Conservation (phyloP, 1,140 invertebrate genomes). For the Drosophila grimshawi region DNA sequence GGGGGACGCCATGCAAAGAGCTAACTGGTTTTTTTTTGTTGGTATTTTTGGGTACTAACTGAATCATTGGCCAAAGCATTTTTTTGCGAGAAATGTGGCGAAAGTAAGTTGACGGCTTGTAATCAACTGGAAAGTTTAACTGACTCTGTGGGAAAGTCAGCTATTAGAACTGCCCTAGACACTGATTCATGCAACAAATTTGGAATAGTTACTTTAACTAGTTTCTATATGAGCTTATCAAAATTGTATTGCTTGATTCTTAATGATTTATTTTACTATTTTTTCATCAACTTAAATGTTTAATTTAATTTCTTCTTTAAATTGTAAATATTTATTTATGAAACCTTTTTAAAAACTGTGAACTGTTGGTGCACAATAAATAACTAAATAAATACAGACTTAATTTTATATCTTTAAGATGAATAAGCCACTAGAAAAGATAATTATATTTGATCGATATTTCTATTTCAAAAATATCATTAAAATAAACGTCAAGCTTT, state of each 20-base stretch:
- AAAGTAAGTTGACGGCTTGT: slow-evolving; percentile 56
- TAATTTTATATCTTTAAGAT: no score
- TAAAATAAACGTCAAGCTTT: no score
- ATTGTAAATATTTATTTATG: no score
- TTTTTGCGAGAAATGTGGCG: slow-evolving; percentile 63
- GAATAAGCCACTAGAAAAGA: no score
- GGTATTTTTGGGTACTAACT: slow-evolving; percentile 58
- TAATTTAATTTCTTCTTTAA: neutral
- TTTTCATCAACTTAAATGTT: neutral
- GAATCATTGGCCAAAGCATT: slow-evolving; percentile 70
- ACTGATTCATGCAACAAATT: slow-evolving; percentile 10
- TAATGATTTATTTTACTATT: no score
- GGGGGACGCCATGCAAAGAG: slow-evolving; percentile 13
- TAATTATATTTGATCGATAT: no score
- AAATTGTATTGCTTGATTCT: no score
- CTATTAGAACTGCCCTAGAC: neutral
- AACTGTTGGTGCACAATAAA: no score
- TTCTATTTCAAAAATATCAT: no score
- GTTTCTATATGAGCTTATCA: neutral
- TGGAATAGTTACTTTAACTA: neutral
- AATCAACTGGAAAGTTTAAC: slow-evolving; percentile 38
- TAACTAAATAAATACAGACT: no score
- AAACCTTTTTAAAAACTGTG: no score
- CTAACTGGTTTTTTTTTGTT: slow-evolving; percentile 62
- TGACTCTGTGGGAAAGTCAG: slow-evolving; percentile 24